Evolutionary conservation across 1,140 invertebrate genomes (phyloP).

Genomic region (Ruditapes philippinarum): DNA sequence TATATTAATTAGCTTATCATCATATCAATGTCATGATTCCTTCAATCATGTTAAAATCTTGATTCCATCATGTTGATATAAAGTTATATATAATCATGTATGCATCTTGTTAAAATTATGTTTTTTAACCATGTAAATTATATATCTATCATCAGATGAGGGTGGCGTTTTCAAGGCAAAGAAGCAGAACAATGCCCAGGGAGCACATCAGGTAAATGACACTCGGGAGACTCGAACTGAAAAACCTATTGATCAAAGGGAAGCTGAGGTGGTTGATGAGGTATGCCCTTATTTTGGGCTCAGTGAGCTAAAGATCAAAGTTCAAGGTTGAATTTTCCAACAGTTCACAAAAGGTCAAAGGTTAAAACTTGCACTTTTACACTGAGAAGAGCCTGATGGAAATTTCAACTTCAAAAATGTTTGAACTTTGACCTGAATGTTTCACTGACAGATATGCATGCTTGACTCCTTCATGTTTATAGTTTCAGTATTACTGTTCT

Average conservation of each 20-base stretch:
- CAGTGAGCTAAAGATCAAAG: not conserved
- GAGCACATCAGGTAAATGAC: slow-evolving; percentile 63
- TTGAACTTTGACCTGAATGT: slow-evolving; percentile 23
- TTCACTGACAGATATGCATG: not conserved
- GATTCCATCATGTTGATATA: no score
- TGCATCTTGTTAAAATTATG: no score
- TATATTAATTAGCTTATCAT: no score
- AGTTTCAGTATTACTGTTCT: not conserved
- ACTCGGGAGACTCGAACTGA: slow-evolving; percentile 49
- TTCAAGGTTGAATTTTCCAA: not conserved
- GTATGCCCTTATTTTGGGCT: slow-evolving; percentile 19
- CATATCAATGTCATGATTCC: no score
- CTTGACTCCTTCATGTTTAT: not conserved
- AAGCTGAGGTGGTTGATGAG: slow-evolving; percentile 57
- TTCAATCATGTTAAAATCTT: no score
- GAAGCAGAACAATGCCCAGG: slow-evolving; percentile 35
- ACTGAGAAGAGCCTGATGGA: not conserved
- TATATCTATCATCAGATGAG: not conserved
- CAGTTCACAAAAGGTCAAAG: slow-evolving; percentile 22
- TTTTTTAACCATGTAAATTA: no score
- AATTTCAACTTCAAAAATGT: not conserved
- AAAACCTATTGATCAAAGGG: slow-evolving; percentile 64
- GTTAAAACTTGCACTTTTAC: not conserved
- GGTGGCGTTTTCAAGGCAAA: slow-evolving; percentile 42
- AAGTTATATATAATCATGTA: no score